A percentile compares a stretch with the other conserved stretches of the same genome.
These are phyloP conservation scores for Ceratosolen fusciceps DNA, from an alignment of 1,140 invertebrate species.

Conservation along the genomic window DNA sequence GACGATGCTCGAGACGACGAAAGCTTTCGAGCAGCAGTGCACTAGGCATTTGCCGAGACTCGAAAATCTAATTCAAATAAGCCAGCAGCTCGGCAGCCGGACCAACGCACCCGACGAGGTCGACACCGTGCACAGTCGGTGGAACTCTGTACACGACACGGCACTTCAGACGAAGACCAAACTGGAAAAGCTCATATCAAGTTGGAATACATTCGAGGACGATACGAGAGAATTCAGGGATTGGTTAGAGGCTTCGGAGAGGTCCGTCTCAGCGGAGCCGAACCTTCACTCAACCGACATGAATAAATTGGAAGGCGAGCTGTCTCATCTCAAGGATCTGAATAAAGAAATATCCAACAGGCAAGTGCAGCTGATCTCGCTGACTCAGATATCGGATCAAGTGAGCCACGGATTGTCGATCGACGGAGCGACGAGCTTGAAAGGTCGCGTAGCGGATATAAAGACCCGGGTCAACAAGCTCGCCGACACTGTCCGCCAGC, in stretches of 20 bases:
- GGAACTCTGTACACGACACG: slow-evolving; percentile 82
- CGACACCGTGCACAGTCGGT: slow-evolving; percentile 84
- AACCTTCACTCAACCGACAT: slow-evolving; percentile 78
- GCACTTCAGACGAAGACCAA: slow-evolving; percentile 82
- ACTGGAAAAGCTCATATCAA: slow-evolving; percentile 82
- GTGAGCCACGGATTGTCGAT: slow-evolving; percentile 82
- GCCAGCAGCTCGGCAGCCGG: slow-evolving; percentile 80
- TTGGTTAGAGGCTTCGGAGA: slow-evolving; percentile 81
- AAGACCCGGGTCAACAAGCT: slow-evolving; percentile 80
- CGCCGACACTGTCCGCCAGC: slow-evolving; percentile 80
- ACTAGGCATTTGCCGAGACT: slow-evolving; percentile 81
- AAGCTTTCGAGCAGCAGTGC: slow-evolving; percentile 81
- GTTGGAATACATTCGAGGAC: slow-evolving; percentile 85
- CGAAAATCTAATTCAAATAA: slow-evolving; percentile 80
- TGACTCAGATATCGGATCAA: slow-evolving; percentile 85
- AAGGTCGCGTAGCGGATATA: slow-evolving; percentile 80
- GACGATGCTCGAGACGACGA: slow-evolving; percentile 79
- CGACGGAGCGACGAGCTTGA: slow-evolving; percentile 81
- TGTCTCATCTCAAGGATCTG: slow-evolving; percentile 81
- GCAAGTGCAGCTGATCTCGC: slow-evolving; percentile 83
- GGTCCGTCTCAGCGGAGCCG: slow-evolving; percentile 71
- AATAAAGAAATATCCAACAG: slow-evolving; percentile 87
- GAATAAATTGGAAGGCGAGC: slow-evolving; percentile 80
- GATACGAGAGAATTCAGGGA: slow-evolving; percentile 80
- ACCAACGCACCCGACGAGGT: slow-evolving; percentile 84